Conservation (phyloP, 2,888 invertebrate genomes). For the Ormyrus nitidulus region DNA sequence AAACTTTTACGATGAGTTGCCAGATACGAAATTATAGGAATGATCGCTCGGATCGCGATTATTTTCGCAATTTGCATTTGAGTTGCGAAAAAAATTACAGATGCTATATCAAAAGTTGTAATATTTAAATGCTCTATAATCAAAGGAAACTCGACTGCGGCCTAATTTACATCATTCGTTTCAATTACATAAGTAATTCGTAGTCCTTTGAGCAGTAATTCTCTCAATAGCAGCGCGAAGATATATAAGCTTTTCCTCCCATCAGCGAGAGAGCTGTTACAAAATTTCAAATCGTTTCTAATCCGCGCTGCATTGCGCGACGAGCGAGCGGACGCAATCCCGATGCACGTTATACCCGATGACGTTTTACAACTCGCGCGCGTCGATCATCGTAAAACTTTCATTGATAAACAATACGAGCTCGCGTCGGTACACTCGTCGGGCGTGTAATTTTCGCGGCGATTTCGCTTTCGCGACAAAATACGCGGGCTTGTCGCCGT, state of each 20-base stretch:
- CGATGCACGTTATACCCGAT: neutral
- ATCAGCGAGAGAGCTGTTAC: neutral
- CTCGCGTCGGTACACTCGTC: neutral
- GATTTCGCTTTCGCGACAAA: constrained; percentile 45
- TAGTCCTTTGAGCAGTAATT: no score
- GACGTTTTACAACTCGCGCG: constrained; percentile 8
- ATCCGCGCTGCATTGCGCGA: constrained; percentile 4
- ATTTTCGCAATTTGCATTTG: no score
- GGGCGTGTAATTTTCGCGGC: constrained; percentile 22
- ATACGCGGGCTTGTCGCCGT: neutral
- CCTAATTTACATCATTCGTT: no score
- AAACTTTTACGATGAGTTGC: no score
- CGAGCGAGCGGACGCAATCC: neutral
- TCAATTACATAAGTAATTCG: no score
- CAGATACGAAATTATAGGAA: no score
- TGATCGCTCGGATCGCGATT: no score
- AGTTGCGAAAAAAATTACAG: no score
- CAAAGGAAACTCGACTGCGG: no score
- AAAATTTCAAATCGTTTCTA: constrained; percentile 15
- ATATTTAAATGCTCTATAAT: no score
- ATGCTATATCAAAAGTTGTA: no score
- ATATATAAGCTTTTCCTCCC: constrained; percentile 13
- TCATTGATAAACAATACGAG: constrained; percentile 34
- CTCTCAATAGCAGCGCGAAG: neutral
- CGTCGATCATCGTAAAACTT: constrained; percentile 5